Evolutionary conservation across 2,888 invertebrate species (phyloP).

Genomic region (Zootermopsis nevadensis): DNA sequence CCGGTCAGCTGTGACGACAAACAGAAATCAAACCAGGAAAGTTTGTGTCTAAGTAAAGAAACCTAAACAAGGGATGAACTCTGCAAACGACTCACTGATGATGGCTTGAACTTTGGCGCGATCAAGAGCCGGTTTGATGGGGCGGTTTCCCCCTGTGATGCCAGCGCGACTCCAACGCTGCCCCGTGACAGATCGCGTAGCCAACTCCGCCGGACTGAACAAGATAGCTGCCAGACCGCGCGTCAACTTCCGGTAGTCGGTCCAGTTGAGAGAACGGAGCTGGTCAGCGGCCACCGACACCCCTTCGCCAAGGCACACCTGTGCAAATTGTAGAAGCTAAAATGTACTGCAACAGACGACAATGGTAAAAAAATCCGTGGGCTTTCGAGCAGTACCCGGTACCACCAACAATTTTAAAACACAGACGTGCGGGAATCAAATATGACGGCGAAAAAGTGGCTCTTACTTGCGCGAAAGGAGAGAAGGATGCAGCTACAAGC

Average conservation of each 20-base stretch:
- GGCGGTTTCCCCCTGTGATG: constrained; percentile 72
- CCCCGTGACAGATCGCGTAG: constrained; percentile 80
- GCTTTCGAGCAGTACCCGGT: too few species aligned
- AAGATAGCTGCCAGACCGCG: constrained; percentile 79
- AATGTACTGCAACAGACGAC: too few species aligned
- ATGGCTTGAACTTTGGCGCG: constrained; percentile 79
- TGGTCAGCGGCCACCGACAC: constrained; percentile 79
- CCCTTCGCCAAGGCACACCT: constrained; percentile 80
- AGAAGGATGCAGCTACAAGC: too few species aligned
- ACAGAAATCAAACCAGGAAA: not conserved
- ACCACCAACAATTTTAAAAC: too few species aligned
- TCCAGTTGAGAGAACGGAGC: constrained; percentile 78
- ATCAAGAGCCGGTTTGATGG: constrained; percentile 80
- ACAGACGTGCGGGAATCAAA: too few species aligned
- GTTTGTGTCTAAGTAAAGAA: not conserved
- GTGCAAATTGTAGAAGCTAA: too few species aligned
- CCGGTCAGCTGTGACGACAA: too few species aligned
- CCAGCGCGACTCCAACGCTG: constrained; percentile 80
- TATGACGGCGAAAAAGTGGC: too few species aligned
- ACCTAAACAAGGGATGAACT: not conserved
- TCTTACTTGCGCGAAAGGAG: too few species aligned
- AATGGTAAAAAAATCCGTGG: too few species aligned
- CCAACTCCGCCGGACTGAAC: constrained; percentile 79
- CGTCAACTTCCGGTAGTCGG: constrained; percentile 79
- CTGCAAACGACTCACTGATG: constrained; percentile 68